Evolutionary conservation across 2,888 invertebrate genomes (phyloP).

Genomic region (Encarsia formosa): DNA sequence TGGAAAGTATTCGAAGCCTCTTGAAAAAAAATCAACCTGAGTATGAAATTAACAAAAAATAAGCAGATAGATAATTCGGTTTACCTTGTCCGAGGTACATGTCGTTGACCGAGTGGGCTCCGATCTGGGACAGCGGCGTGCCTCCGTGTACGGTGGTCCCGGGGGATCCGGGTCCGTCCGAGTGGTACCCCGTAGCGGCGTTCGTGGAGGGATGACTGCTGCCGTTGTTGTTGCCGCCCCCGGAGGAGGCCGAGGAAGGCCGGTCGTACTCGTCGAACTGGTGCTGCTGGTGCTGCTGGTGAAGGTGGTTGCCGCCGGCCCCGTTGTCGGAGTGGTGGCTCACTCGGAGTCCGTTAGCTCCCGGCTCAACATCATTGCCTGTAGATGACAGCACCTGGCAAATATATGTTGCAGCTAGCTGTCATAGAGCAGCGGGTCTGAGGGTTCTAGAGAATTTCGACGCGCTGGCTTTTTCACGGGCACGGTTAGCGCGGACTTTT

Average conservation of each 20-base stretch:
- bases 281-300: conserved; percentile 10
- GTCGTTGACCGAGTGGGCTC: conserved; percentile 63
- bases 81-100: conserved; percentile 53
- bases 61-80: no score
- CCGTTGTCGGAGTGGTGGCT: conserved; percentile 46
- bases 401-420: conserved; percentile 53
- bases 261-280: conserved; percentile 33
- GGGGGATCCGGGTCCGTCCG: conserved; percentile 1
- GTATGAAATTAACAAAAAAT: no score
- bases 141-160: conserved; percentile 72
- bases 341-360: conserved; percentile 54
- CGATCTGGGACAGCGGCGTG: conserved; percentile 83
- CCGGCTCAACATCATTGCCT: conserved; percentile 54
- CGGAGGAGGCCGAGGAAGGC: conserved; percentile 44
- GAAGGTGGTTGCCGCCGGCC: background rate
- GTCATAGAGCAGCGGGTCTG: conserved; percentile 48
- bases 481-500: conserved; percentile 34
- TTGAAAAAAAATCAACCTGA: background rate
- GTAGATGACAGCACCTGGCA: conserved; percentile 56
- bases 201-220: background rate
- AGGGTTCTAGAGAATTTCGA: conserved; percentile 45
- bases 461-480: conserved; percentile 40
- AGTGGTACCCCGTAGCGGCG: background rate
- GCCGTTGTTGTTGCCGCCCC: conserved; percentile 13
- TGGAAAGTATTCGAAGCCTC: background rate